Conservation (phyloP, 2,797 vertebrate genomes). For the Orestias chungarensis region DNA sequence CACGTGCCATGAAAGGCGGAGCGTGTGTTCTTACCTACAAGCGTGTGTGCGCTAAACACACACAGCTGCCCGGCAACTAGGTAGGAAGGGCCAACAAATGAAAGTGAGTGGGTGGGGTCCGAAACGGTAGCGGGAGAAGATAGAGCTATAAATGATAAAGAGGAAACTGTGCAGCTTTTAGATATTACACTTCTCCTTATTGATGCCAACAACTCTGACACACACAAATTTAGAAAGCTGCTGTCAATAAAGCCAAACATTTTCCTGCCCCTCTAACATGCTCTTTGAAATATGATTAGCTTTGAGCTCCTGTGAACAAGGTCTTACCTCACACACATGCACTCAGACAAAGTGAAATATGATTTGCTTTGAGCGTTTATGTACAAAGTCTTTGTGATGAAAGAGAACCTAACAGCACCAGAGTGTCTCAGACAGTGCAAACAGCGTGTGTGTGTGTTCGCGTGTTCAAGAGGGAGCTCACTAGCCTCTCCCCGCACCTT, state of each 20-base stretch:
- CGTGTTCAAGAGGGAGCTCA: constrained; percentile 55
- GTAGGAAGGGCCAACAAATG: constrained; percentile 51
- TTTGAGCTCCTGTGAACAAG: constrained; percentile 97
- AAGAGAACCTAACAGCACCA: constrained; percentile 90
- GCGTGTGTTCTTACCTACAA: constrained; percentile 13
- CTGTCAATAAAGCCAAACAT: constrained; percentile 67
- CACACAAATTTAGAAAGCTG: constrained; percentile 39
- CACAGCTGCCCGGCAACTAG: constrained; percentile 59
- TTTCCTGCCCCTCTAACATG: constrained; percentile 79
- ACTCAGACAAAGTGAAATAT: constrained; percentile 83
- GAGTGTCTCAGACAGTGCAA: constrained; percentile 82
- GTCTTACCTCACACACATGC: constrained; percentile 75
- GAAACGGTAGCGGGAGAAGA: not conserved
- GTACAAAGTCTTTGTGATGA: constrained; percentile 99
- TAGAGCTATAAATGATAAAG: constrained; percentile 26
- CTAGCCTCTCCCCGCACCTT: constrained; percentile 68
- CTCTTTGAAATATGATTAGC: constrained; percentile 98
- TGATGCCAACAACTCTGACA: constrained; percentile 9
- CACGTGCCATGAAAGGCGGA: constrained; percentile 46
- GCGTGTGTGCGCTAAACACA: constrained; percentile 27
- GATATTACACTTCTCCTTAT: constrained; percentile 30
- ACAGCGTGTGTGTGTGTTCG: constrained; percentile 43
- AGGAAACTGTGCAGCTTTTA: constrained; percentile 37
- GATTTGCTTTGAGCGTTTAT: constrained; percentile 99
- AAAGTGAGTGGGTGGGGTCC: constrained; percentile 45